Evolutionary conservation across 2,888 invertebrate genomes (phyloP), one percentile per base, ranked within the genome.

Genomic region (Apocheima hispidaria): DNA sequence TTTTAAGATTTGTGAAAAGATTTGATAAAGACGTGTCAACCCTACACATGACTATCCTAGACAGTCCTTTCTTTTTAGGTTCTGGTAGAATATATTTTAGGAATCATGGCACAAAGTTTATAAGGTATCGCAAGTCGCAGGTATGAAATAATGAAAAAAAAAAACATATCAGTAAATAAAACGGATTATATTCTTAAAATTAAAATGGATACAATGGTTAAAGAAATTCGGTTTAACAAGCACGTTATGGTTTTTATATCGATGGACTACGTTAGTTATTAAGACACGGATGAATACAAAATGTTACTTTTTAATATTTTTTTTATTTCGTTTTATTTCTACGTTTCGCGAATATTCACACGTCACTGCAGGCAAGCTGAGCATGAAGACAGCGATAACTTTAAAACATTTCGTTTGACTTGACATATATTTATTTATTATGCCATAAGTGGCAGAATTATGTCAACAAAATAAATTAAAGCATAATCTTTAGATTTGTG

Each of bases 141-240:
- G n/a, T n/a, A 5, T 6, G 10, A 1, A 26, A 18, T 16, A 26
- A 10, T 16, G 5, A 52, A 62, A 52, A 35, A 52, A 35, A 56
- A 62, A 57, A 62, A 52, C 6, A 61, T 4, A 5, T 20, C 1
- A 12, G 74, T 83, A 82, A 86, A 86, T 86, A 84, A 83, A 77
- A 76, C 77, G 83, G 65, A 84, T 84, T 88, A 87, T 88, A 88
- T 83, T 88, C 81, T 84, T 85, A 86, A 43, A 83, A 79, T 74
- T 66, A 84, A 74, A 84, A 82, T 80, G 80, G 74, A 85, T 87
- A 87, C 83, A 86, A 66, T 66, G 78, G 79, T 85, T 83, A 83
- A 79, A 77, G 71, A 81, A 83, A 84, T 82, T 83, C 82, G 79
- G 82, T 79, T 86, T 82, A 75, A 81, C 72, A 75, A 78, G 74